These are phyloP conservation scores for Zygogramma bicolorata DNA, from an alignment of 2,888 invertebrate genomes.

Conservation along the genomic window DNA sequence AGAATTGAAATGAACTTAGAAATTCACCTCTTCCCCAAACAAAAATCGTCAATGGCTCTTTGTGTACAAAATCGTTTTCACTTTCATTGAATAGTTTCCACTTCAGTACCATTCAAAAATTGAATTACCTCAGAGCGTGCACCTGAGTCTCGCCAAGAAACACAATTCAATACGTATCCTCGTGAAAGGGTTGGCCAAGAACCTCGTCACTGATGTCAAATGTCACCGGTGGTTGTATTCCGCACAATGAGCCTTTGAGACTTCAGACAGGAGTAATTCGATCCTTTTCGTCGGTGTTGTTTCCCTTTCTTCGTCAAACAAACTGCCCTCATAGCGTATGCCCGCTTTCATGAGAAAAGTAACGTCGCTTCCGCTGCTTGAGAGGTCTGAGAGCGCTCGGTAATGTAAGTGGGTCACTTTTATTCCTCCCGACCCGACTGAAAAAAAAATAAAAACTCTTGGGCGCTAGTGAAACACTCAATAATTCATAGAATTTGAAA, in stretches of 20 bases:
- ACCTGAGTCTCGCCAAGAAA: too few species aligned
- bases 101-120: too few species aligned
- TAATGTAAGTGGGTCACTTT: neutral
- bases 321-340: slow-evolving; percentile 55
- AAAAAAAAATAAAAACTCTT: too few species aligned
- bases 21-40: too few species aligned
- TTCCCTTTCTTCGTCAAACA: slow-evolving; percentile 51
- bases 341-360: slow-evolving; percentile 42
- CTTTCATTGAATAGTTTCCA: too few species aligned
- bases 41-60: too few species aligned
- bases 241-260: slow-evolving; percentile 50
- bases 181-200: slow-evolving; percentile 8
- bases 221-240: slow-evolving; percentile 18
- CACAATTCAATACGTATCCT: neutral
- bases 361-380: slow-evolving; percentile 43
- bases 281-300: slow-evolving; percentile 50
- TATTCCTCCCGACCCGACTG: too few species aligned
- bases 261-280: slow-evolving; percentile 54
- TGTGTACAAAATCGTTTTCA: too few species aligned
- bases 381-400: slow-evolving; percentile 17
- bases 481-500: too few species aligned
- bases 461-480: too few species aligned
- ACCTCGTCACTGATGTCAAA: neutral
- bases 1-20: too few species aligned
- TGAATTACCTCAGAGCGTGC: too few species aligned